Evolutionary conservation across 2,113 vertebrate species (phyloP).

Genomic region (Eudorcas thomsonii): DNA sequence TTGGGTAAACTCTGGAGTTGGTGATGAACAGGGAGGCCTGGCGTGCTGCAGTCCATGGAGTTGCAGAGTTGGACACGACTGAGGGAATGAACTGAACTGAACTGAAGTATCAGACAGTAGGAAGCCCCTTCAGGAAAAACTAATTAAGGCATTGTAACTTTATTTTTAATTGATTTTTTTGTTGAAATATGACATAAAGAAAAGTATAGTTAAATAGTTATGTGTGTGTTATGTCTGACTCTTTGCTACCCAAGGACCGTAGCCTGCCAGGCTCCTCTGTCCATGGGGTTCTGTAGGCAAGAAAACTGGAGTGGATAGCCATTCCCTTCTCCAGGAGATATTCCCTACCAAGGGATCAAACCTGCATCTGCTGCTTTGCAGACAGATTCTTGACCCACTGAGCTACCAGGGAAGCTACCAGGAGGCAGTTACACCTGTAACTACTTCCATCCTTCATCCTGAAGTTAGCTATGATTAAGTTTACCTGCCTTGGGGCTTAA

Average conservation of each 20-base stretch:
- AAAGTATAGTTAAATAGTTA: background rate
- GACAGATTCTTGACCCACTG: background rate
- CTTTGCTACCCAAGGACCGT: background rate
- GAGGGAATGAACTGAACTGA: background rate
- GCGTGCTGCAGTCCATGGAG: fast-evolving
- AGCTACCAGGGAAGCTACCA: background rate
- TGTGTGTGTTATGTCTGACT: background rate
- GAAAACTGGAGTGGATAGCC: background rate
- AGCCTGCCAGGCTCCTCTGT: background rate
- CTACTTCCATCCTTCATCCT: background rate
- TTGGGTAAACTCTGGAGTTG: background rate
- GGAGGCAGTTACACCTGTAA: background rate
- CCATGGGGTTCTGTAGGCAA: background rate
- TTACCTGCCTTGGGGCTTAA: background rate
- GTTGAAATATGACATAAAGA: background rate
- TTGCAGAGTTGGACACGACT: background rate
- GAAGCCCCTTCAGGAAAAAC: background rate
- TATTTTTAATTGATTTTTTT: background rate
- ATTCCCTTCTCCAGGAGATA: background rate
- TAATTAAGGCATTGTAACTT: background rate
- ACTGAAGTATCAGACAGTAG: background rate
- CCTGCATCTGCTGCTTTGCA: background rate
- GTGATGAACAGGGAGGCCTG: background rate
- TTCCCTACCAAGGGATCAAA: background rate
- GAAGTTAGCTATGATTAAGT: background rate